Conservation (phyloP, 2,888 invertebrate species). For the Netelia fuscicornis region DNA sequence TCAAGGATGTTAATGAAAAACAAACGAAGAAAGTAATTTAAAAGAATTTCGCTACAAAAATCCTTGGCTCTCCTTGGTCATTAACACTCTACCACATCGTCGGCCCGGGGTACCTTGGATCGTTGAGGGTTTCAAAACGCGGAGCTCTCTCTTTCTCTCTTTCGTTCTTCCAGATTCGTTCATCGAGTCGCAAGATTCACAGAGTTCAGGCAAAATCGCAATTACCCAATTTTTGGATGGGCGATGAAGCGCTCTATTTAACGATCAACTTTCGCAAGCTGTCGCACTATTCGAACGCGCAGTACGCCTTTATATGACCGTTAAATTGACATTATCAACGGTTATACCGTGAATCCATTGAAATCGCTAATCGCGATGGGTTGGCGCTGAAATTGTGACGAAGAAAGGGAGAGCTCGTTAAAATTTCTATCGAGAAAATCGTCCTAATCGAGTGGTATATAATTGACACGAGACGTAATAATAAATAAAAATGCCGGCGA, state of each 20-base stretch:
- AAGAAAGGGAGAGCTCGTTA: not conserved
- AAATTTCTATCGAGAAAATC: conserved; percentile 64
- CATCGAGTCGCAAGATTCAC: conserved; percentile 51
- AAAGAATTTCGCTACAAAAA: conserved; percentile 59
- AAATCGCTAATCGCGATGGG: not conserved
- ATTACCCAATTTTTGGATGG: not conserved
- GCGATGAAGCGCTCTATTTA: not conserved
- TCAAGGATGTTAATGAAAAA: conserved; percentile 49
- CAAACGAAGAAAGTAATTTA: conserved; percentile 34
- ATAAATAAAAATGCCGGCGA: conserved; percentile 62
- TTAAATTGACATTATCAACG: not conserved
- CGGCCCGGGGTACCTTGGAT: conserved; percentile 79
- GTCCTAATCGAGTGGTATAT: conserved; percentile 75
- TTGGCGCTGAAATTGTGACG: no score
- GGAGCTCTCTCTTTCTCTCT: conserved; percentile 47
- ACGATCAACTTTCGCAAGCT: not conserved
- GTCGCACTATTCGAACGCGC: not conserved
- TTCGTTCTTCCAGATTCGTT: conserved; percentile 56
- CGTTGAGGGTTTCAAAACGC: conserved; percentile 79
- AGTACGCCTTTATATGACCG: not conserved
- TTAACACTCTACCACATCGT: conserved; percentile 78
- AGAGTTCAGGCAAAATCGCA: not conserved
- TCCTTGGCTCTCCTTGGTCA: conserved; percentile 65
- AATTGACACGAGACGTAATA: conserved; percentile 82
- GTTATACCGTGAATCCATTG: not conserved